Percentiles rank a stretch among this genome's conserved stretches.
Conservation (phyloP, 2,888 invertebrate species). For the Pomacea canaliculata region DNA sequence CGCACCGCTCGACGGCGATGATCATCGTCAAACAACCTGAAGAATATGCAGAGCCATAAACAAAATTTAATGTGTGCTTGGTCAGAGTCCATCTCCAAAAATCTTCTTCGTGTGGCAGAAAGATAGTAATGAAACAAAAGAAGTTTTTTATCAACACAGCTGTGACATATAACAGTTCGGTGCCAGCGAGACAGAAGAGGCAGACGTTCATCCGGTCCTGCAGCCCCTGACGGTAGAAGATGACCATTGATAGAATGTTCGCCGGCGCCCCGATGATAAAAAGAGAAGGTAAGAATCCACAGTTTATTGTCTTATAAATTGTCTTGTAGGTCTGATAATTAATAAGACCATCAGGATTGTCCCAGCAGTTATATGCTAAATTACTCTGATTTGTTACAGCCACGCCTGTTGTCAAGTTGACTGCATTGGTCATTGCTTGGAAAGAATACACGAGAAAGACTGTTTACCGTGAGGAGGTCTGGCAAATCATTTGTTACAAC, state of each 20-base stretch:
- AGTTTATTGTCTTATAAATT: background rate
- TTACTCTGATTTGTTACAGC: no score
- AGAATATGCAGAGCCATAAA: background rate
- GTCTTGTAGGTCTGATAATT: background rate
- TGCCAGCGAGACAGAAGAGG: background rate
- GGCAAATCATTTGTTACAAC: no score
- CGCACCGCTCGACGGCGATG: background rate
- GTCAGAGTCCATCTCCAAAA: background rate
- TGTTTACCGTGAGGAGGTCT: no score
- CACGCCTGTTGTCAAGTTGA: no score
- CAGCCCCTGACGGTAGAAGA: background rate
- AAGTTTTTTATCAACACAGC: background rate
- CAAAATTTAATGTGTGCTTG: background rate
- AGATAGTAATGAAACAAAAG: slow-evolving; percentile 28
- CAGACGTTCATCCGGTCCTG: background rate
- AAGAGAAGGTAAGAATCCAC: background rate
- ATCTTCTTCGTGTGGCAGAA: background rate
- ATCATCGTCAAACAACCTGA: background rate
- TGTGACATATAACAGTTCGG: background rate
- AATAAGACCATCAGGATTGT: background rate
- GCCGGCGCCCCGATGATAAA: background rate
- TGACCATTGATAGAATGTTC: background rate
- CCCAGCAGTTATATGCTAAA: no score
- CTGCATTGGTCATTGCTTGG: no score
- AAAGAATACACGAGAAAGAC: no score